Percentiles rank a stretch among this genome's conserved stretches.
These are phyloP conservation scores for Oeneis ivallda DNA, from an alignment of 2,888 invertebrate species.

Conservation along the genomic window DNA sequence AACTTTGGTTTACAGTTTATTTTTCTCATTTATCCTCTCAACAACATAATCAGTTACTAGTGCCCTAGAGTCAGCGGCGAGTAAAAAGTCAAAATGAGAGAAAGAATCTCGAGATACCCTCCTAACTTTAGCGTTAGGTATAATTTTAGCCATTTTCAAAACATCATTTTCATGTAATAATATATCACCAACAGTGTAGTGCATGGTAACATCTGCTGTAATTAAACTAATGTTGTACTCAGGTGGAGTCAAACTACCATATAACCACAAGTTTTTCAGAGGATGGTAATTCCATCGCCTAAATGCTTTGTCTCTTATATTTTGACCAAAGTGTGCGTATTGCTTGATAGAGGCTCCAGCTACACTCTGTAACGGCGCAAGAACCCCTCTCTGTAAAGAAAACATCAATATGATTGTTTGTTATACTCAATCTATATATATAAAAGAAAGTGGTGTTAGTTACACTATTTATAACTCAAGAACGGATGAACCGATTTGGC, in stretches of 20 bases:
- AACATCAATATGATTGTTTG: background rate
- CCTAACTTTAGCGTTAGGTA: constrained; percentile 39
- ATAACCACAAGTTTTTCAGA: constrained; percentile 36
- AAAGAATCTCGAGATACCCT: constrained; percentile 42
- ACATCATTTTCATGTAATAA: constrained; percentile 43
- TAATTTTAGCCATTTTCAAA: constrained; percentile 40
- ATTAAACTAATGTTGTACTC: constrained; percentile 41
- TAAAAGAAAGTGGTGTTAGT: no score
- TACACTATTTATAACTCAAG: no score
- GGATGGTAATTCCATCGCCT: constrained; percentile 43
- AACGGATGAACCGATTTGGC: no score
- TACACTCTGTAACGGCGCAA: constrained; percentile 27
- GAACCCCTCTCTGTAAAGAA: constrained; percentile 40
- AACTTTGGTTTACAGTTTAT: constrained; percentile 2
- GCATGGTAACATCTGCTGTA: constrained; percentile 39
- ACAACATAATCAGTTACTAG: constrained; percentile 43
- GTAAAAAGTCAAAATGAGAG: constrained; percentile 42
- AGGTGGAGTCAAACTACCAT: constrained; percentile 39
- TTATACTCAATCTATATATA: no score
- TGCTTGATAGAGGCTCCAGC: constrained; percentile 45
- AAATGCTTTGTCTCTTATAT: constrained; percentile 42
- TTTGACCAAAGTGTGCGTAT: constrained; percentile 47
- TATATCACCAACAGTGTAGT: constrained; percentile 42
- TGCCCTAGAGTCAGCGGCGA: constrained; percentile 38
- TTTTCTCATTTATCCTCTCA: constrained; percentile 33